Evolutionary conservation across 1,140 invertebrate species (phyloP).

Genomic region (Lepidurus arcticus): DNA sequence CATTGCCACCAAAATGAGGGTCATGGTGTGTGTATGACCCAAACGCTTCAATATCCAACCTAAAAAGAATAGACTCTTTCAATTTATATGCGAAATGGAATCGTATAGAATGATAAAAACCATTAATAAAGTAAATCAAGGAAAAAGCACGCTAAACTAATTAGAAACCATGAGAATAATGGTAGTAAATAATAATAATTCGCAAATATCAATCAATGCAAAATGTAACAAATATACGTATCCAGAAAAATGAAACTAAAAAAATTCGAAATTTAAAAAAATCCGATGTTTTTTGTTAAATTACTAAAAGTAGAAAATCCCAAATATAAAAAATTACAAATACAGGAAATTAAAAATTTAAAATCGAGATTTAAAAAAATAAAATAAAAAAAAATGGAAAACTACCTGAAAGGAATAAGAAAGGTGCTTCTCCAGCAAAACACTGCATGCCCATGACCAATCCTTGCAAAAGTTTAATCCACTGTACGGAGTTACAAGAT

Average conservation of each 20-base stretch:
- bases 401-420: constrained; percentile 73
- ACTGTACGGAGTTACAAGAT: constrained; percentile 46
- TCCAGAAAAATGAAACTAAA: background rate
- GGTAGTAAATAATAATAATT: too few relatives aligned
- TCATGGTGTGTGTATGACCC: constrained; percentile 76
- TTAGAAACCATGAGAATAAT: background rate
- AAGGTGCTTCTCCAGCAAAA: constrained; percentile 79
- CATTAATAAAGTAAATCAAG: background rate
- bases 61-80: constrained; percentile 34
- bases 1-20: constrained; percentile 67
- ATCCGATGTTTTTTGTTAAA: too few relatives aligned
- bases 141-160: background rate
- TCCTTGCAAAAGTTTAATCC: constrained; percentile 73
- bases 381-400: constrained; percentile 17
- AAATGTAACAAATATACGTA: background rate
- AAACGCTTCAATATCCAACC: constrained; percentile 71
- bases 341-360: too few relatives aligned
- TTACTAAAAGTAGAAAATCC: background rate
- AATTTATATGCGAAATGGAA: constrained; percentile 26
- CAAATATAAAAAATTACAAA: background rate
- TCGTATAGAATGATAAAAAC: constrained; percentile 25
- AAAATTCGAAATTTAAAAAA: background rate
- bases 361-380: background rate
- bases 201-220: background rate
- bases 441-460: constrained; percentile 69